Evolutionary conservation across 1,140 invertebrate species (phyloP), one percentile per base, ranked within the genome.

Genomic region (Drosophila willistoni): DNA sequence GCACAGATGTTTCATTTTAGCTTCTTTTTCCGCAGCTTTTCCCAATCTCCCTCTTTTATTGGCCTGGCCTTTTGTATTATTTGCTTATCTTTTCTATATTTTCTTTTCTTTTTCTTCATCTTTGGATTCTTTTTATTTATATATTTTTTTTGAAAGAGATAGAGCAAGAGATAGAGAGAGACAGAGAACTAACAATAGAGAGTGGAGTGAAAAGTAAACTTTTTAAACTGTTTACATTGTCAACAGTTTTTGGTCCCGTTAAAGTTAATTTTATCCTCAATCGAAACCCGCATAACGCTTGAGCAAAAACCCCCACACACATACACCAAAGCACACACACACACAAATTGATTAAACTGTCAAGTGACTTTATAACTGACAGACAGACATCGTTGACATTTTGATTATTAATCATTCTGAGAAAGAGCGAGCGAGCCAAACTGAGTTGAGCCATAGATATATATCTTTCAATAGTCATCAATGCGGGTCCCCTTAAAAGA

Each of bases 291-390:
- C 65, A 79, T 76, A 64, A 62, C 75, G 74, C 57, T 74, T 68
- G 60, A 70, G 44, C 17, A 51, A 36, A 66, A 54, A 66, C 63
- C 63, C 61, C 63, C 61, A 65, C 51, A 72, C 64, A 60, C 9
- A 56, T 2, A 22, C 19, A 60, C 34, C 34, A 14, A 47, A 44
- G 64, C 64, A 56, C 60, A 44, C 36, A 54, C 34, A 64, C 69
- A 70, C 66, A 79, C 73, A 84, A 83, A 83, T 87, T 87, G 83
- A 87, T 89, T 89, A 84, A 89, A 87, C 81, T 84, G 84, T 87
- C 84, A 84, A 89, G 77, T 89, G 84, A 87, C 85, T 87, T 89
- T 89, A 73, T 75, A 75, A 59, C 85, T 81, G 84, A 89, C 77
- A 81, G 77, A 89, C 73, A 81, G 81, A 66, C 73, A 74, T 42